Evolutionary conservation across 2,888 invertebrate species (phyloP), one percentile per base, ranked within the genome.

Genomic region (Amphipyra tragopoginis): DNA sequence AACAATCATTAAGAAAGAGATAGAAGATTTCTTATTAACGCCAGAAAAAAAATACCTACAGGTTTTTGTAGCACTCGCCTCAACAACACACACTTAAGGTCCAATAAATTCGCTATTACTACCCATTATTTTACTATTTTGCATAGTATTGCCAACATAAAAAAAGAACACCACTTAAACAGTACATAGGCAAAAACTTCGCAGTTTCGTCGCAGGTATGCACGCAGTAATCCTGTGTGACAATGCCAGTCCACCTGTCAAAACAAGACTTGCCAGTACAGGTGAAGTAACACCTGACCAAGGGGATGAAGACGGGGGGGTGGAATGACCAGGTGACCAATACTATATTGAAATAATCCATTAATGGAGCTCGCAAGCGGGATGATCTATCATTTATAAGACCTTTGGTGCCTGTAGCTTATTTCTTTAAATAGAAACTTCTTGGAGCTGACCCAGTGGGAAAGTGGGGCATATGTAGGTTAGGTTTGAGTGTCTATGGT

Each of bases 211-310:
- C 67, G 64, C 47, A 57, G 74, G 75, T 68, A 73, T 75, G 71
- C 69, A 59, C 67, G 69, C 77, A 81, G 82, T 87, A 85, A 86
- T 86, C 86, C 84, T 75, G 75, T 78, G 82, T 86, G 87, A 90
- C 87, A 87, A 85, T 84, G 81, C 73, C 67, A 68, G 73, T 68
- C 74, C 93, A 93, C 91, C 92, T 93, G 93, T 92, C 92, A 93
- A 88, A 91, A 92, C 92, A 90, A 89, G 91, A 87, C 80, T 80
- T 80, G 75, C 66, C 73, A 53, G 57, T 85, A 92, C 93, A 93
- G 93, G 93, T 93, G 93, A 78, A 65, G 54, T 29, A 62, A 75
- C 92, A 93, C 91, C 93, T 93, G 92, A 91, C 86, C 70, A 14
- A 56, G 63, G 50, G 75, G 42, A 52, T 43, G 64, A 34, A 59